These are phyloP conservation scores for Aplysina aerophoba DNA, from an alignment of 37 sponge, comb jelly and placozoan species.

Conservation along the genomic window DNA sequence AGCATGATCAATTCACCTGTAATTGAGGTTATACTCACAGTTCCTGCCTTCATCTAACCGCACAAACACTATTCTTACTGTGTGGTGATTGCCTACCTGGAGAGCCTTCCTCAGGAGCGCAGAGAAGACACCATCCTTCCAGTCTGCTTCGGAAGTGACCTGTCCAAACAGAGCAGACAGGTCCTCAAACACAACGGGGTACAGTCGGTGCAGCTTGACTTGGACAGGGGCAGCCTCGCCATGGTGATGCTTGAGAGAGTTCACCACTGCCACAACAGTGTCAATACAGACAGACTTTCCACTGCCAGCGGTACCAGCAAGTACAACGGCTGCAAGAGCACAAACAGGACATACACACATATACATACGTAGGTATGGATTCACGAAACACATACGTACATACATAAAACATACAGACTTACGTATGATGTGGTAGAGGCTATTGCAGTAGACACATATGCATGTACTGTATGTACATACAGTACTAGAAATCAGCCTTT, in stretches of 20 bases:
- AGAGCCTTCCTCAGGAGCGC: conserved; percentile 77
- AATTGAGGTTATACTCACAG: neutral
- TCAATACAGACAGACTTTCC: conserved; percentile 78
- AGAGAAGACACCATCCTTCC: conserved; percentile 85
- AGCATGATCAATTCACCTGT: no score
- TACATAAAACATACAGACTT: no score
- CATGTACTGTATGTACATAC: conserved; percentile 6
- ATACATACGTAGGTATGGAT: neutral
- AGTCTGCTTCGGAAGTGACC: conserved; percentile 52
- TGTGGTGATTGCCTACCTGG: conserved; percentile 37
- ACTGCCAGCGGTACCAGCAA: conserved; percentile 66
- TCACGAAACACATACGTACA: neutral
- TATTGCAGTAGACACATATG: no score
- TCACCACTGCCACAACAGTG: conserved; percentile 63
- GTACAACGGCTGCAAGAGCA: conserved; percentile 59
- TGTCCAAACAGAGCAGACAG: conserved; percentile 63
- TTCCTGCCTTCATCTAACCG: no score
- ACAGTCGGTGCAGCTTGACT: conserved; percentile 53
- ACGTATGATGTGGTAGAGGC: no score
- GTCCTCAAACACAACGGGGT: conserved; percentile 53
- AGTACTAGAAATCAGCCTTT: neutral
- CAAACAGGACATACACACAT: neutral
- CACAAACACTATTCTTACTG: no score
- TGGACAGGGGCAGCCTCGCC: neutral
- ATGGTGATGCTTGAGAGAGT: neutral